These are phyloP conservation scores for Sebastiscus tertius DNA, from an alignment of 2,797 vertebrate genomes.

Conservation along the genomic window DNA sequence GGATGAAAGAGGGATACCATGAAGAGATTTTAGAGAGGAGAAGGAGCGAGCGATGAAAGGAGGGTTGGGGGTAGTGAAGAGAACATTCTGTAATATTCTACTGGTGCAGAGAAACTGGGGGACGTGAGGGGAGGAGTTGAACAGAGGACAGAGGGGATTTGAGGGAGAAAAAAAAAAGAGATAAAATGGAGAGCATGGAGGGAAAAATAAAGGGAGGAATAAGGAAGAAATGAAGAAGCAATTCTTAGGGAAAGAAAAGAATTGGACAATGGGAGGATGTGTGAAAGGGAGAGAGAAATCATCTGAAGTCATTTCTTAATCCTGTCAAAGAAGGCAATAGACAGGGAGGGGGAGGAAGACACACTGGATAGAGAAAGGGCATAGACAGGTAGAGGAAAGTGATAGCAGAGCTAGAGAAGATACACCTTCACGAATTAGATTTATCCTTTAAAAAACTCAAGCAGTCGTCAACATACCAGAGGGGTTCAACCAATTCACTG, in stretches of 20 bases:
- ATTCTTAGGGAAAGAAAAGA: slow-evolving; percentile 50
- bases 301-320: slow-evolving; percentile 60
- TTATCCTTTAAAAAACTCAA: background rate
- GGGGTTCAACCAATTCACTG: background rate
- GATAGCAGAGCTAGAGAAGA: slow-evolving; percentile 12
- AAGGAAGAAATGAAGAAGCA: slow-evolving; percentile 45
- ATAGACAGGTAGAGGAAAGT: slow-evolving; percentile 34
- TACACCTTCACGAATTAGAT: background rate
- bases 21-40: slow-evolving; percentile 53
- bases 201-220: slow-evolving; percentile 31
- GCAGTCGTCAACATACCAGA: background rate
- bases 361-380: background rate
- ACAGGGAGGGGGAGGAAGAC: slow-evolving; percentile 21
- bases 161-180: background rate
- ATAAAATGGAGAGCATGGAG: slow-evolving; percentile 37
- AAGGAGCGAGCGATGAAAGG: slow-evolving; percentile 33
- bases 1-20: slow-evolving; percentile 58
- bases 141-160: slow-evolving; percentile 48
- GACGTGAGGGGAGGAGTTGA: slow-evolving; percentile 34
- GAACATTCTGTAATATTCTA: slow-evolving; percentile 53
- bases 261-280: slow-evolving; percentile 32
- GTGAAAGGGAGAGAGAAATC: slow-evolving; percentile 46
- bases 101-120: slow-evolving; percentile 44
- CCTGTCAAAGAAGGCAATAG: slow-evolving; percentile 38
- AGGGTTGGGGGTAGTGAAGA: slow-evolving; percentile 44